These are phyloP conservation scores for Lasioglossum morio DNA, from an alignment of 2,888 invertebrate species.

Conservation along the genomic window DNA sequence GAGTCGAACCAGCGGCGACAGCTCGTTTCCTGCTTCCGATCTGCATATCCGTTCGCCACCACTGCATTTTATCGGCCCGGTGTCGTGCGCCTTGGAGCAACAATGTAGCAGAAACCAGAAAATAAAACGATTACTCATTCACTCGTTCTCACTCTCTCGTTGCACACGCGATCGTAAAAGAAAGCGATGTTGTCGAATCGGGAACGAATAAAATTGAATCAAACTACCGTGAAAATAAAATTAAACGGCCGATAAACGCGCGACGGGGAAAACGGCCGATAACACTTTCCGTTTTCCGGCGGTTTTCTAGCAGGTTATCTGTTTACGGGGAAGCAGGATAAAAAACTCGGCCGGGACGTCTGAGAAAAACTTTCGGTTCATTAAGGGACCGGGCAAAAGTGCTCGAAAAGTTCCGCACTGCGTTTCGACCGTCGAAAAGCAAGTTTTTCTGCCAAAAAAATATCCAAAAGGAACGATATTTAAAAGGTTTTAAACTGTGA, in stretches of 20 bases:
- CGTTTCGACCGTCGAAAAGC: background rate
- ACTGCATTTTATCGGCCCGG: background rate
- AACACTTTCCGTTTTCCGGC: background rate
- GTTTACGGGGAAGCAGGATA: background rate
- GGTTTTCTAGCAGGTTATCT: background rate
- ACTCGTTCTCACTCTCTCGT: background rate
- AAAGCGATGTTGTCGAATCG: background rate
- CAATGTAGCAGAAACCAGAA: background rate
- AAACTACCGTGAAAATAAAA: background rate
- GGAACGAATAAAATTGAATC: background rate
- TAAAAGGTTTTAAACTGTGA: background rate
- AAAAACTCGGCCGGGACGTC: background rate
- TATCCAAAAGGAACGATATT: background rate
- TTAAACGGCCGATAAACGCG: background rate
- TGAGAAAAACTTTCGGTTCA: conserved; percentile 9
- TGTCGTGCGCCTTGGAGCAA: background rate
- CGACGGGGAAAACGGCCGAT: background rate
- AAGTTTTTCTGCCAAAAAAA: background rate
- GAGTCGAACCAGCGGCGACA: background rate
- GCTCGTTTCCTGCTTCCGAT: conserved; percentile 7
- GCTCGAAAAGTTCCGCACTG: background rate
- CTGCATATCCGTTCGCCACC: background rate
- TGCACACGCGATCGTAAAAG: background rate
- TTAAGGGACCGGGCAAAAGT: background rate
- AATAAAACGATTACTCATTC: background rate